These are phyloP conservation scores for Propithecus perrieri DNA, from an alignment of 2,797 vertebrate genomes.

Conservation along the genomic window DNA sequence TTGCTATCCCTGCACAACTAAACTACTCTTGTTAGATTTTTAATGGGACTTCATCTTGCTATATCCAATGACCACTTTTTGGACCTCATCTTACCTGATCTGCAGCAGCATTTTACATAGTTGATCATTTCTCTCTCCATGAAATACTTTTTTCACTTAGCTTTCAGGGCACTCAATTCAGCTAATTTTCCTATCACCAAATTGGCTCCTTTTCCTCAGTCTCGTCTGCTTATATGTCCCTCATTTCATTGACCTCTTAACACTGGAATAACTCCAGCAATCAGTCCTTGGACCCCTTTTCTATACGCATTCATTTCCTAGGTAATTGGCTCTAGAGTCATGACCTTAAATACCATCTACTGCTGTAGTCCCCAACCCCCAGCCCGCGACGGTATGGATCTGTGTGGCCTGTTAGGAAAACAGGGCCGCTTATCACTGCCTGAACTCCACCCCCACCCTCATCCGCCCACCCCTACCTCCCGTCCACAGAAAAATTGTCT, in stretches of 20 bases:
- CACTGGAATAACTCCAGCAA: not conserved
- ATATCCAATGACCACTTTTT: not conserved
- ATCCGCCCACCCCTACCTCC: no score
- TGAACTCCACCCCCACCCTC: no score
- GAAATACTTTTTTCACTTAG: no score
- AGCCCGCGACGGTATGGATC: accelerated
- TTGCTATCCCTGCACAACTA: not conserved
- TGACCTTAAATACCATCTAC: not conserved
- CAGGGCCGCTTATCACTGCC: no score
- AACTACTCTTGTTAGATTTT: not conserved
- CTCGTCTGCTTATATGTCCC: not conserved
- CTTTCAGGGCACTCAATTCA: not conserved
- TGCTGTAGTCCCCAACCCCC: no score
- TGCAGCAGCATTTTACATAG: not conserved
- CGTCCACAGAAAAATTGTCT: no score
- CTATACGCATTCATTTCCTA: not conserved
- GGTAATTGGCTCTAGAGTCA: not conserved
- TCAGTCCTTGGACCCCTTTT: not conserved
- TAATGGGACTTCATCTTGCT: not conserved
- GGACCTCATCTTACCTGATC: not conserved
- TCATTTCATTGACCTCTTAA: not conserved
- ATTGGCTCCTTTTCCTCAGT: not conserved
- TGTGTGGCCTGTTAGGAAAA: no score
- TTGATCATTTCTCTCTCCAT: not conserved
- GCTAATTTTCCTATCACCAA: not conserved